A percentile compares a stretch with the other conserved stretches of the same genome.
These are phyloP conservation scores for Cryptocephalus moraei DNA, from an alignment of 2,888 invertebrate genomes.

Conservation along the genomic window DNA sequence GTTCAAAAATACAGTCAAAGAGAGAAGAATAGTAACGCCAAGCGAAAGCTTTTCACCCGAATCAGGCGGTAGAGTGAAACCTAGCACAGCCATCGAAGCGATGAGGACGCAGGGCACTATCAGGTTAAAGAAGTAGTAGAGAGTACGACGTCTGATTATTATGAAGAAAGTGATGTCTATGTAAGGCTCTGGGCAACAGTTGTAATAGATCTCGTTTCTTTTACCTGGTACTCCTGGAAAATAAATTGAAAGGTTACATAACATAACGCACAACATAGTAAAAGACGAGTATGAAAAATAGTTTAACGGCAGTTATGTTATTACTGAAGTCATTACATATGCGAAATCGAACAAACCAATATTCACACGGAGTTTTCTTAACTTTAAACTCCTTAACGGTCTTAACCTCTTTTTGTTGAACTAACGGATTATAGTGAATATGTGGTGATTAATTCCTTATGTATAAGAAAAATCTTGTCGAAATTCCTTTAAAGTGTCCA, in stretches of 20 bases:
- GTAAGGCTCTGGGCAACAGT: conserved; percentile 96
- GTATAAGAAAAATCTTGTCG: no score
- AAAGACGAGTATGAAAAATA: no score
- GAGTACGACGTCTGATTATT: conserved; percentile 88
- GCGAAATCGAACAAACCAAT: no score
- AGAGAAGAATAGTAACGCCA: conserved; percentile 91
- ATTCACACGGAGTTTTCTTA: no score
- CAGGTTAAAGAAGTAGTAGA: conserved; percentile 99
- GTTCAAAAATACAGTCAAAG: conserved; percentile 95
- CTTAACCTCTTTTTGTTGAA: no score
- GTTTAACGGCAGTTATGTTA: no score
- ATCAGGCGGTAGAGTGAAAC: conserved; percentile 97
- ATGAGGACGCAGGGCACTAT: conserved; percentile 99
- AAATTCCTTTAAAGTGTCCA: no score
- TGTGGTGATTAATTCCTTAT: no score
- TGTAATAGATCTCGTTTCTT: conserved; percentile 87
- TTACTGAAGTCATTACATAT: no score
- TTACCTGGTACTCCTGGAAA: conserved; percentile 80
- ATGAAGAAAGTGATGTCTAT: conserved; percentile 96
- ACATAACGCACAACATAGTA: no score
- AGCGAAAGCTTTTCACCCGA: conserved; percentile 98
- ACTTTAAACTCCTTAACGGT: no score
- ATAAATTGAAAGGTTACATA: not conserved
- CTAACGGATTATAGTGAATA: no score
- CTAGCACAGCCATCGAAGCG: conserved; percentile 96